Evolutionary conservation across 2,113 vertebrate genomes (phyloP).

Genomic region (Sylvietta virens): DNA sequence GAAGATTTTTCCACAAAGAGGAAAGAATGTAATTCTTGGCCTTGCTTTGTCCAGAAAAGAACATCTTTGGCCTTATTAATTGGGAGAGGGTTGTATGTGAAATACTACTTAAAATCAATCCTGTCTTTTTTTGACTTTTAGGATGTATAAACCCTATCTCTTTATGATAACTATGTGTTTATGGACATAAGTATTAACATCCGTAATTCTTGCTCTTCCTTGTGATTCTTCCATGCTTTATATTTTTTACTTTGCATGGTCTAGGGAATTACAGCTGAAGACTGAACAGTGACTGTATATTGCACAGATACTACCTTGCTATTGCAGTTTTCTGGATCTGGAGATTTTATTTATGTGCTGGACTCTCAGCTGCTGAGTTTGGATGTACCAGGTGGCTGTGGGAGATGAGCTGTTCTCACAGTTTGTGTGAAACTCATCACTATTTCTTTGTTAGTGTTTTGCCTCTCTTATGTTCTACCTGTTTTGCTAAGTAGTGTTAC

Average conservation of each 20-base stretch:
- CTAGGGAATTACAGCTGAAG: background rate
- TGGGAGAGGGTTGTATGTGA: background rate
- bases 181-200: background rate
- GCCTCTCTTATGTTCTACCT: background rate
- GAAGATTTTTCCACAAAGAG: background rate
- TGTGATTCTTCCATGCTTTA: background rate
- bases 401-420: background rate
- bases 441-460: background rate
- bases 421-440: background rate
- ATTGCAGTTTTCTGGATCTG: background rate
- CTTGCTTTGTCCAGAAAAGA: background rate
- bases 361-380: background rate
- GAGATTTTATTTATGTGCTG: background rate
- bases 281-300: background rate
- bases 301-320: background rate
- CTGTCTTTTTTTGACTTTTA: background rate
- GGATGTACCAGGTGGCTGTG: background rate
- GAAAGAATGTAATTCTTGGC: background rate
- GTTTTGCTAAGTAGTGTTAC: background rate
- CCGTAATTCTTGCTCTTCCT: background rate
- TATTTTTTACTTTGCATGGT: background rate
- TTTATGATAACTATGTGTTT: rapidly evolving
- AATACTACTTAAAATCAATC: background rate
- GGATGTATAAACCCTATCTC: background rate
- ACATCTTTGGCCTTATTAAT: background rate